Conservation (phyloP, 2,888 invertebrate species). For the Tuta absoluta region DNA sequence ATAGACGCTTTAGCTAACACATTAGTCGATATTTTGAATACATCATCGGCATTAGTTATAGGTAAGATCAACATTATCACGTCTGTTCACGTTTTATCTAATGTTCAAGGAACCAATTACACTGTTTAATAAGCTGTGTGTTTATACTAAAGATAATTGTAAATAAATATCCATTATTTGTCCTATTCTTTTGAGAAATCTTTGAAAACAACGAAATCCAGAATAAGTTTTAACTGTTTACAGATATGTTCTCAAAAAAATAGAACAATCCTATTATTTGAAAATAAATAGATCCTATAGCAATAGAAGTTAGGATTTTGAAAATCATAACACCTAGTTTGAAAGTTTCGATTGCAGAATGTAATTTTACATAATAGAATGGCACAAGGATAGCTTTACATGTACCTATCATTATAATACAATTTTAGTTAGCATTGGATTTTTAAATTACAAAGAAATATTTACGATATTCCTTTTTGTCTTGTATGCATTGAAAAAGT, state of each 20-base stretch:
- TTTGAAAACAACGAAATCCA: constrained; percentile 43
- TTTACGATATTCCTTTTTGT: too few relatives aligned
- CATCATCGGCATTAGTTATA: constrained; percentile 64
- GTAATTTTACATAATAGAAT: neutral
- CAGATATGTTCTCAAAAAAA: constrained; percentile 44
- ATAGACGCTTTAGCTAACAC: constrained; percentile 77
- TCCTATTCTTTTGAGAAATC: constrained; percentile 42
- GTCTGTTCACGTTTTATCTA: constrained; percentile 61
- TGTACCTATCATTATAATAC: neutral
- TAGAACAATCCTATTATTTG: constrained; percentile 11
- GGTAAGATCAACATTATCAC: constrained; percentile 47
- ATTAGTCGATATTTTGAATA: constrained; percentile 74
- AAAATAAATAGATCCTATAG: neutral
- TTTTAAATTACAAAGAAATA: too few relatives aligned
- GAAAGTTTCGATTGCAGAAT: constrained; percentile 20
- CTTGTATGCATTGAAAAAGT: too few relatives aligned
- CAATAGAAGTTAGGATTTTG: constrained; percentile 1
- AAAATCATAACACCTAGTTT: constrained; percentile 6
- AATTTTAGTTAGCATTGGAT: neutral
- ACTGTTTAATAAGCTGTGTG: constrained; percentile 57
- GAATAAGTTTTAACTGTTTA: constrained; percentile 37
- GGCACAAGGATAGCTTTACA: neutral
- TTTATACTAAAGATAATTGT: constrained; percentile 57
- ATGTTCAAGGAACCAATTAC: constrained; percentile 61
- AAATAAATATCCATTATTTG: constrained; percentile 45